Base-by-base conservation (phyloP, 1,140 invertebrate species). In the Proales similis region DNA sequence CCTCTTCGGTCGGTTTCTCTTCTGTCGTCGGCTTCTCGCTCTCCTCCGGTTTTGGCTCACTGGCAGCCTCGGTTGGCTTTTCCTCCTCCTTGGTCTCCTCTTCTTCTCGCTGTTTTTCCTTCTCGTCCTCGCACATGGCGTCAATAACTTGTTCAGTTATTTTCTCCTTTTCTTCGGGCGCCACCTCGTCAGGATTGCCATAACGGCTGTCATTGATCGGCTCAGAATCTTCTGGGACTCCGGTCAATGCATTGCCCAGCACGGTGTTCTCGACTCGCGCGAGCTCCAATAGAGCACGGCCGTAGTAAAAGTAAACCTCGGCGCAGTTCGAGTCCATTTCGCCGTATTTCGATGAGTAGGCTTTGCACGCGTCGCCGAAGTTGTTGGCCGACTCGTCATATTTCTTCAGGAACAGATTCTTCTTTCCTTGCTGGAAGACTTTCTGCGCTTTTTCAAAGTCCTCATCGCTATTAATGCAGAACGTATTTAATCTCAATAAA, bases 231-330 rank as follows among this genome's bases (percentile, higher is more conserved):
- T 62, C 64, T 62, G 80, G 19, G 75, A 78, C 79, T 65, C 77
- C 80, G 63, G 84, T 81, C 26, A 87, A 74, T 38, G 81, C 83
- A 69, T 83, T 82, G 4, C 85, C 87, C 3, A 90, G 74, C 1
- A 90, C 84, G 30, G 83, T 85, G 67, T 79, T 81, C 69, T 93
- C 88, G 67, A 85, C 82, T 67, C 88, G 79, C 0, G 86, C 83
- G 30, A 90, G 70, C 63, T 86, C 86, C 17, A 92, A 76, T 3
- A 93, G 74, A 3, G 88, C 82, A 70, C 84, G 83, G 0, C 87
- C 87, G 72, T 85, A 85, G 45, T 79, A 78, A 64, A 87, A 82
- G 73, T 90, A 90, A 9, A 85, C 84, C 47, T 90, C 87, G 11
- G 82, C 88, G 71, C 85, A 85, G 70, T 90, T 84, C 66, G 84